Conservation (phyloP, 2,797 vertebrate species). For the Paguma larvata region DNA sequence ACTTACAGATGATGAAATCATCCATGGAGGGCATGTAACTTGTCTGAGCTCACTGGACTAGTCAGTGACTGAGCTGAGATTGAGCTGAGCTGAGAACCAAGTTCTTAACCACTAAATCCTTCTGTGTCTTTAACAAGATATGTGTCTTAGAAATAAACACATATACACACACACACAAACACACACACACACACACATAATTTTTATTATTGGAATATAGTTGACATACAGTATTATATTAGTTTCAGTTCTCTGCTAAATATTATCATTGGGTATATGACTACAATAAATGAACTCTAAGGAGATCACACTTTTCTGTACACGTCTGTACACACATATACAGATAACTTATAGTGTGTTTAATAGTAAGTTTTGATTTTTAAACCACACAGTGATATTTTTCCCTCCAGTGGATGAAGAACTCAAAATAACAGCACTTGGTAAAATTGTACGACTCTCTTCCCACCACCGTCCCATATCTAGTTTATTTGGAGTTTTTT, state of each 20-base stretch:
- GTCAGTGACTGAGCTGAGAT: not conserved
- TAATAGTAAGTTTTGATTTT: not conserved
- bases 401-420: not conserved
- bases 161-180: too few species aligned
- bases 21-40: not conserved
- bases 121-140: not conserved
- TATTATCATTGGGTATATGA: not conserved
- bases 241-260: not conserved
- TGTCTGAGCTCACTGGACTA: not conserved
- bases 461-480: not conserved
- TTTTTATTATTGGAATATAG: not conserved
- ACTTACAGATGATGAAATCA: not conserved
- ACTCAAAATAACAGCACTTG: not conserved
- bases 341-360: not conserved
- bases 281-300: not conserved
- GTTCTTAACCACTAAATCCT: not conserved
- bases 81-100: not conserved
- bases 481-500: not conserved
- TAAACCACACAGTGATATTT: not conserved
- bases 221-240: not conserved
- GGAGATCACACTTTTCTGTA: not conserved
- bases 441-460: not conserved
- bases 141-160: constrained; percentile 24
- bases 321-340: not conserved
- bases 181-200: not conserved